Percentiles rank a stretch among this genome's conserved stretches.
phyloP scores from a whole-genome alignment of 2,797 vertebrate species.

The Peromyscus eremicus region DNA sequence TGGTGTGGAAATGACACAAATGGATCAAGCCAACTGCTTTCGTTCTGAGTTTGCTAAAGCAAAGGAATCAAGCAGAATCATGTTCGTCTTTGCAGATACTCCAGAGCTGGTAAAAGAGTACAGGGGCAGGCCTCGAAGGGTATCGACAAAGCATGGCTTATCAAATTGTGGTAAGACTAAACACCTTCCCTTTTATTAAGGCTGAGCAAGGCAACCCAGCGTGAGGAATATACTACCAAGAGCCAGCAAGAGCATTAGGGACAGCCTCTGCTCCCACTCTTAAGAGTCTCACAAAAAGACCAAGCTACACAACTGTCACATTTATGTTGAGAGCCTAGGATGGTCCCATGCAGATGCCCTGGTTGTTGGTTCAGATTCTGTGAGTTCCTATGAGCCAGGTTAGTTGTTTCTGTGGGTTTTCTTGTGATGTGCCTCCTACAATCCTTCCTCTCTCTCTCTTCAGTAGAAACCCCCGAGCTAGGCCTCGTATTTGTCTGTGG shows the following conservation, averaged over 20 bases:
- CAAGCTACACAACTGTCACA: background rate
- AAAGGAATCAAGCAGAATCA: background rate
- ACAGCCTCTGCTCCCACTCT: background rate
- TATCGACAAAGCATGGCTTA: background rate
- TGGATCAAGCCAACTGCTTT: background rate
- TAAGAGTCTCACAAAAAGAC: background rate
- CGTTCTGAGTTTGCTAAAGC: background rate
- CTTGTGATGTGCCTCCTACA: background rate
- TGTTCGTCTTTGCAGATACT: background rate
- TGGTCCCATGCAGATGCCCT: background rate
- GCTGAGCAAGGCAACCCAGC: background rate
- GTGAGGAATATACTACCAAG: background rate
- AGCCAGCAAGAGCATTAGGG: background rate
- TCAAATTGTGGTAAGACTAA: background rate
- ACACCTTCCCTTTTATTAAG: background rate
- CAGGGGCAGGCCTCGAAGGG: background rate
- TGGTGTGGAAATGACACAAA: background rate
- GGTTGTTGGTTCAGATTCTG: background rate
- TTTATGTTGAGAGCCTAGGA: background rate
- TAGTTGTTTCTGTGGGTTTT: background rate
- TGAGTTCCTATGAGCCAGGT: background rate
- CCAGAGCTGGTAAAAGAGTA: rapidly evolving
- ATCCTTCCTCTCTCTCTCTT: background rate
- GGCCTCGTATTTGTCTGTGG: background rate
- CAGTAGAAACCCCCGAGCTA: background rate